Percentiles rank a stretch among this genome's conserved stretches.
These are phyloP conservation scores for Nowickia ferox DNA, from an alignment of 2,888 invertebrate species.

Conservation along the genomic window DNA sequence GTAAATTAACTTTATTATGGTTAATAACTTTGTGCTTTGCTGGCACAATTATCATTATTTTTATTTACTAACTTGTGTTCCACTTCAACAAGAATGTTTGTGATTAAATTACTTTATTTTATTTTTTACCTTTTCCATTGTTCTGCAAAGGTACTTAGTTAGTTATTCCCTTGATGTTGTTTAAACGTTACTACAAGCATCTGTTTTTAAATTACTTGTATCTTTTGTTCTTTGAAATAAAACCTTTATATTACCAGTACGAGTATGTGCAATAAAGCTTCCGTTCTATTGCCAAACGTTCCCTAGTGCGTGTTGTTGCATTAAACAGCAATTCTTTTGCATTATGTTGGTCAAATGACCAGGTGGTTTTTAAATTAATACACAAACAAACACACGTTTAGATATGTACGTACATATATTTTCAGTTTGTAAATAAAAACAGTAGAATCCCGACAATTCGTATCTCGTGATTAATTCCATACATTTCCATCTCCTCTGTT, in stretches of 20 bases:
- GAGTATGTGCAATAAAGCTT: conserved; percentile 51
- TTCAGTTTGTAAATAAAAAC: neutral
- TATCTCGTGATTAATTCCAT: neutral
- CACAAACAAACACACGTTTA: neutral
- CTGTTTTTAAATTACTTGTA: conserved; percentile 33
- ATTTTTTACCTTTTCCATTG: conserved; percentile 33
- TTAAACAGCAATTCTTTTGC: conserved; percentile 11
- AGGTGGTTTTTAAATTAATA: conserved; percentile 33
- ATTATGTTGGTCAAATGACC: conserved; percentile 36
- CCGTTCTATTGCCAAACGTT: conserved; percentile 59
- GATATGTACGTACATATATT: neutral
- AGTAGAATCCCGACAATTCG: too few relatives aligned
- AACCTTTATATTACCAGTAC: conserved; percentile 18
- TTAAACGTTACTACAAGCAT: conserved; percentile 41
- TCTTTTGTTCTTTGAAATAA: conserved; percentile 36
- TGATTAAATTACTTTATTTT: conserved; percentile 35
- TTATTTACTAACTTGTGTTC: conserved; percentile 5
- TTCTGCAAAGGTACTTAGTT: conserved; percentile 33
- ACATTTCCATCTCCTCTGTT: too few relatives aligned
- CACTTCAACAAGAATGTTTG: conserved; percentile 7
- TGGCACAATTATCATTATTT: conserved; percentile 1
- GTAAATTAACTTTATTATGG: conserved; percentile 3
- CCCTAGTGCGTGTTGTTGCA: conserved; percentile 15
- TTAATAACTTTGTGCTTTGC: conserved; percentile 21
- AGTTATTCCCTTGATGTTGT: neutral